Percentiles rank a stretch among this genome's conserved stretches.
Evolutionary conservation across 53 echinoderm and acorn worm genomes (phyloP).

Genomic region (Hippasteria phrygiana): DNA sequence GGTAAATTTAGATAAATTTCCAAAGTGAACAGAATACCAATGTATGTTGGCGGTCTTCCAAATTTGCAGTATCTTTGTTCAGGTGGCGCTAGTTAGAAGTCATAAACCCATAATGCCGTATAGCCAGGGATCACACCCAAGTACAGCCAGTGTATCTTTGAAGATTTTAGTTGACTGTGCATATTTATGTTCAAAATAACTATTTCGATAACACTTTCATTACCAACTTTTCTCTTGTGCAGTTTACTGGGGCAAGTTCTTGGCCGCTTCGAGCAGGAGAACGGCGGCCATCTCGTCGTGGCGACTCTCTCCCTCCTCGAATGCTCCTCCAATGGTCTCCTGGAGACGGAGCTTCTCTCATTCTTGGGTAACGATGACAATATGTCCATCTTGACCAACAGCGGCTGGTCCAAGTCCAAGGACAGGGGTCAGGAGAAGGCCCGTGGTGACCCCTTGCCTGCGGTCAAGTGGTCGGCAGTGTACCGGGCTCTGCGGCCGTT

Average conservation of each 20-base stretch:
- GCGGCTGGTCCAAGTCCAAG: not conserved
- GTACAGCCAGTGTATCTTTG: no score
- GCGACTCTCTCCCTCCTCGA: constrained; percentile 91
- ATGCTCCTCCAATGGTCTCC: constrained; percentile 80
- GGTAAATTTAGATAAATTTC: no score
- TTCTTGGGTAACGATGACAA: constrained; percentile 87
- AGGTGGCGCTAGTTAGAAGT: no score
- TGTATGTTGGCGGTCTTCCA: no score
- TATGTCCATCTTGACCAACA: constrained; percentile 32
- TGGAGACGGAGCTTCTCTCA: constrained; percentile 85
- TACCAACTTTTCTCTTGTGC: no score
- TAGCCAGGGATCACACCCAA: no score
- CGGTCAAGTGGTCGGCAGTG: constrained; percentile 88
- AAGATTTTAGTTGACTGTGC: no score
- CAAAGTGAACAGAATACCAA: no score
- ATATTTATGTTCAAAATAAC: no score
- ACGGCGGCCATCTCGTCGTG: constrained; percentile 81
- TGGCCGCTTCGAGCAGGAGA: constrained; percentile 93
- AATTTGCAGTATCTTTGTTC: no score
- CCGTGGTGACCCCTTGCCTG: constrained; percentile 72
- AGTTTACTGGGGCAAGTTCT: constrained; percentile 89
- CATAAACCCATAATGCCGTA: no score
- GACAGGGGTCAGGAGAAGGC: constrained; percentile 55
- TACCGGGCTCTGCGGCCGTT: constrained; percentile 89
- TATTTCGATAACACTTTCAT: no score